Percentiles rank a stretch among this genome's conserved stretches.
phyloP scores from a whole-genome alignment of 2,113 vertebrate species.

The Shinisaurus crocodilurus region DNA sequence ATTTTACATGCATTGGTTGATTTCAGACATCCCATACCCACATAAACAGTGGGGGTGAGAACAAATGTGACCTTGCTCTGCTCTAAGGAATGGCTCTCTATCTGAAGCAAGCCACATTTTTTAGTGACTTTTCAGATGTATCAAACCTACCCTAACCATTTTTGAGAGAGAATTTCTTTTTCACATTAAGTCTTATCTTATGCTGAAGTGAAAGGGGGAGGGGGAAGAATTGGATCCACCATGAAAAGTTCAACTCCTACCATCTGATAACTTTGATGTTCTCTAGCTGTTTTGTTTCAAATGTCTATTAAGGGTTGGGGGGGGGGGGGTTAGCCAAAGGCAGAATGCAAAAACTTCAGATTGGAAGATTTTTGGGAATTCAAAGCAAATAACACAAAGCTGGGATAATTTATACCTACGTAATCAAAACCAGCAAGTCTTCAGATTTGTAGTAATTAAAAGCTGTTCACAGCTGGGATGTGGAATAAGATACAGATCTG shows the following conservation, averaged over 20 bases:
- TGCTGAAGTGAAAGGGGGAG: not conserved
- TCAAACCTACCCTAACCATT: not conserved
- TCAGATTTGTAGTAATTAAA: conserved; percentile 37
- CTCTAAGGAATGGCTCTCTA: not conserved
- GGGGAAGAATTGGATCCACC: not conserved
- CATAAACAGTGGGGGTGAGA: not conserved
- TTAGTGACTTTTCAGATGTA: not conserved
- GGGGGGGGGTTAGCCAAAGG: conserved; percentile 15
- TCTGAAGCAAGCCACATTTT: not conserved
- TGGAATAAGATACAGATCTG: not conserved
- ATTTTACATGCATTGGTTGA: not conserved
- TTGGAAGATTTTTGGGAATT: not conserved
- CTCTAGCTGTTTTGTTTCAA: not conserved
- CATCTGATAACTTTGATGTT: conserved; percentile 2
- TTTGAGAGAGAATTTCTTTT: not conserved
- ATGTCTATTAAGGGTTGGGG: not conserved
- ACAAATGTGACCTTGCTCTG: not conserved
- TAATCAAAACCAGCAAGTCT: conserved; percentile 24
- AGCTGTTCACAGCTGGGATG: conserved; percentile 10
- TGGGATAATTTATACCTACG: not conserved
- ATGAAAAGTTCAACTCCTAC: conserved; percentile 13
- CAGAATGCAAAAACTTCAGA: not conserved
- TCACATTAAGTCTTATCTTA: conserved; percentile 1
- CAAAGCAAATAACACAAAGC: conserved; percentile 33
- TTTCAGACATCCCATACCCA: not conserved